These are phyloP conservation scores for Tragelaphus strepsiceros DNA, from an alignment of 2,113 vertebrate species.

Conservation along the genomic window DNA sequence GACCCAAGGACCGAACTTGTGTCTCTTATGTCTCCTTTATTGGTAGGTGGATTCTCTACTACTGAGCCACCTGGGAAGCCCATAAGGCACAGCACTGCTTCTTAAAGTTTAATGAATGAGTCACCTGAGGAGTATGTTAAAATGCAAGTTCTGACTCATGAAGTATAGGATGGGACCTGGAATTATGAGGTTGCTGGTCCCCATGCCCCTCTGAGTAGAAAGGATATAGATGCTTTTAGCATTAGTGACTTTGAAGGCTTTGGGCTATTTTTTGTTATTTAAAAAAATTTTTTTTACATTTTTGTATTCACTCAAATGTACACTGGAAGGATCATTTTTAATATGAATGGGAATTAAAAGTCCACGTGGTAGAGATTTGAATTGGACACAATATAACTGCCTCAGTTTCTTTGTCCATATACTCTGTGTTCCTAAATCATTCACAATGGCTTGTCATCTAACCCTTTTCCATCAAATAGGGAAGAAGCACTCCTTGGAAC, in stretches of 20 bases:
- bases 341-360: not conserved
- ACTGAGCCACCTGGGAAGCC: not conserved
- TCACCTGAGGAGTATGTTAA: not conserved
- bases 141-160: not conserved
- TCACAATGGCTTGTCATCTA: constrained; percentile 25
- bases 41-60: not conserved
- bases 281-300: not conserved
- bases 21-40: not conserved
- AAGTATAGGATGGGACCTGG: not conserved
- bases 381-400: not conserved
- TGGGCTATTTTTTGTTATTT: not conserved
- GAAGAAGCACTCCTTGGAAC: not conserved
- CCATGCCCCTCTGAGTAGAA: not conserved
- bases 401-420: constrained; percentile 41
- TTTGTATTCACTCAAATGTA: not conserved
- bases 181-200: not conserved
- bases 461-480: not conserved
- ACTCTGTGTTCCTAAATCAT: constrained; percentile 49
- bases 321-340: not conserved
- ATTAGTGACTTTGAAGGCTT: not conserved
- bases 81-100: not conserved
- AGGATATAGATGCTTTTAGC: not conserved
- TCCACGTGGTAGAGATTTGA: not conserved
- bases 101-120: not conserved
- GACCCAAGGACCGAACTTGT: not conserved